Base-by-base conservation (phyloP, 2,113 vertebrate species). In the Gila orcuttii region DNA sequence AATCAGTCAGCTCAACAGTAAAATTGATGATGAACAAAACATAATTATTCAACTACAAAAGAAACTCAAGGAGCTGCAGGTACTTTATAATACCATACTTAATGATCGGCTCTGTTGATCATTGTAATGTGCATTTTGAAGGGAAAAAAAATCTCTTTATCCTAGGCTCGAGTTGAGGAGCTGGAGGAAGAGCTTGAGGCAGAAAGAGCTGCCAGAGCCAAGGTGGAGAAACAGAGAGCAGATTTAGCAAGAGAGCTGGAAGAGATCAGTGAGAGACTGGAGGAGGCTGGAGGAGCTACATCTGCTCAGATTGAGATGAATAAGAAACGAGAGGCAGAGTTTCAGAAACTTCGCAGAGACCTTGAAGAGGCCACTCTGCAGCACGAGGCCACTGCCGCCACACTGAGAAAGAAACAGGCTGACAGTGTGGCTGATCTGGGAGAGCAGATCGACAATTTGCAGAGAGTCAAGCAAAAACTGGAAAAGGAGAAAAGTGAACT, bases 41-140 rank as follows among this genome's bases (percentile, higher is more conserved):
- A 87, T 96, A 71, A 92, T 92, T 62, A 73, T 89, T 79, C 96
- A 97, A 71, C 95, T 97, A 2, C 96, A 96, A 89, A 97, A 97
- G 92, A 97, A 96, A 86, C 86, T 97, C 76, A 97, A 97, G 84
- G 96, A 97, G 87, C 90, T 96, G 9, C 96, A 97, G 96, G 96
- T 96, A 92, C 88, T 77, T 60, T 57, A 84, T 2, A 6, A 50
- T 21, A 69, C 45, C 28, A 15, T 42, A 52, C 25, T 3, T 21
- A 31, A 50, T 81, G 1, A 47, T 12, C 2, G 59, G 17, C 28
- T 50, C 4, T 59, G 7, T 7, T 11, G 21, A 55, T 68, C 12
- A 73, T 11, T 68, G n/a, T 25, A 11, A 19, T 33, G 12, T 25
- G 5, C 31, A 33, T 69, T n/a, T 9, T 57, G 3, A n/a, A 21